Percentiles rank a stretch among this genome's conserved stretches.
phyloP scores from a whole-genome alignment of 2,797 vertebrate species.

The Ibycter americanus region DNA sequence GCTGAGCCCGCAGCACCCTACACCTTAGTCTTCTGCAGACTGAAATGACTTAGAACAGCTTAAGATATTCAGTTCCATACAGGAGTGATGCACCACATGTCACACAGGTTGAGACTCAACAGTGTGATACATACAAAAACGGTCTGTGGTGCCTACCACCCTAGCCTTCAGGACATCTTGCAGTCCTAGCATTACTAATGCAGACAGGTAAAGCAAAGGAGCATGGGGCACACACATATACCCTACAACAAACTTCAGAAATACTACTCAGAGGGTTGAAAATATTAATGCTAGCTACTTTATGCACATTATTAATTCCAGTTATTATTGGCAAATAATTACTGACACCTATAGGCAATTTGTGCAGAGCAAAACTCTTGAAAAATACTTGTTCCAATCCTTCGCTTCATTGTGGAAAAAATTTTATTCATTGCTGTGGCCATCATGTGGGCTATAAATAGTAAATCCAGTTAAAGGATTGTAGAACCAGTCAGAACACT shows the following conservation, averaged over 20 bases:
- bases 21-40: not conserved
- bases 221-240: rapidly evolving
- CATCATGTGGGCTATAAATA: not conserved
- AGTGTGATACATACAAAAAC: rapidly evolving
- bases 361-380: not conserved
- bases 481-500: not conserved
- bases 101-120: not conserved
- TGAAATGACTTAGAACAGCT: not conserved
- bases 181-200: not conserved
- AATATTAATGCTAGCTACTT: not conserved
- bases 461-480: not conserved
- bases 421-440: not conserved
- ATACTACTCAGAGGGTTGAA: not conserved
- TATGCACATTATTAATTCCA: not conserved
- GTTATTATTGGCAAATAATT: not conserved
- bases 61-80: not conserved
- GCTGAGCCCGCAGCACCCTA: not conserved
- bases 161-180: not conserved
- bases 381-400: not conserved
- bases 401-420: not conserved
- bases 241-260: not conserved
- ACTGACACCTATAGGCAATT: not conserved
- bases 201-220: not conserved
- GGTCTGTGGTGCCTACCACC: not conserved
- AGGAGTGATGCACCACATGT: rapidly evolving